A percentile compares a stretch with the other conserved stretches of the same genome.
phyloP scores from a whole-genome alignment of 64 coral and sea anemone genomes.

The Trachythela sp. region DNA sequence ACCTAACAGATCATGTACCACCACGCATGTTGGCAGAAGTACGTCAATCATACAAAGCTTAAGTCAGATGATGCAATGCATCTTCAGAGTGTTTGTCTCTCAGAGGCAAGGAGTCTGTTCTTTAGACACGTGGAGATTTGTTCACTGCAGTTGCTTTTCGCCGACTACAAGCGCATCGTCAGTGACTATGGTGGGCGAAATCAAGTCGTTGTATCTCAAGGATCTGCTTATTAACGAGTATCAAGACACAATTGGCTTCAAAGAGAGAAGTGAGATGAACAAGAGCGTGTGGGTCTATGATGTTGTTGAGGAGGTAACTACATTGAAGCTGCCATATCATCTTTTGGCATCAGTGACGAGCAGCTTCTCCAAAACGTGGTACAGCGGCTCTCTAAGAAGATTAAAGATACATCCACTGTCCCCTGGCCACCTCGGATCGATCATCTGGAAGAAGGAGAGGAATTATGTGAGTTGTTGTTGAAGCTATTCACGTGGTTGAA shows the following conservation, averaged over 20 bases:
- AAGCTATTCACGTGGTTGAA: too few relatives aligned
- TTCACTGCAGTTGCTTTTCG: conserved; percentile 16
- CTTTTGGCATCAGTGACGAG: conserved; percentile 39
- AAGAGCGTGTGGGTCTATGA: conserved; percentile 33
- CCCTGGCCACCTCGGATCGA: too few relatives aligned
- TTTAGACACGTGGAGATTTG: conserved; percentile 32
- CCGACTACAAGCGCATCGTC: conserved; percentile 18
- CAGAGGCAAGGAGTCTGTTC: too few relatives aligned
- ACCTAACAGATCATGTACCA: not conserved
- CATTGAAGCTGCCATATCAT: conserved; percentile 26
- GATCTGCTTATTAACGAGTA: conserved; percentile 30
- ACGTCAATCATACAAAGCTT: too few relatives aligned
- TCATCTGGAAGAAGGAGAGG: too few relatives aligned
- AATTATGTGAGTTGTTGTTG: too few relatives aligned
- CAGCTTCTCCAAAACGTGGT: conserved; percentile 22
- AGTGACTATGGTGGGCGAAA: conserved; percentile 27
- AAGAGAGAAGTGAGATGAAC: conserved; percentile 24
- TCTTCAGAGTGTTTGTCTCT: too few relatives aligned
- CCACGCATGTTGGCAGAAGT: too few relatives aligned
- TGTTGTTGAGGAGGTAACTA: conserved; percentile 27
- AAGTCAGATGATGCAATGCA: too few relatives aligned
- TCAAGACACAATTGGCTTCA: conserved; percentile 37
- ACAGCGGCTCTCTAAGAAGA: too few relatives aligned
- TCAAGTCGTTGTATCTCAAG: conserved; percentile 33
- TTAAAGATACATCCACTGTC: too few relatives aligned